Percentiles rank a stretch among this genome's conserved stretches.
Conservation (phyloP, 2,113 vertebrate species). For the Lepidothrix coronata region DNA sequence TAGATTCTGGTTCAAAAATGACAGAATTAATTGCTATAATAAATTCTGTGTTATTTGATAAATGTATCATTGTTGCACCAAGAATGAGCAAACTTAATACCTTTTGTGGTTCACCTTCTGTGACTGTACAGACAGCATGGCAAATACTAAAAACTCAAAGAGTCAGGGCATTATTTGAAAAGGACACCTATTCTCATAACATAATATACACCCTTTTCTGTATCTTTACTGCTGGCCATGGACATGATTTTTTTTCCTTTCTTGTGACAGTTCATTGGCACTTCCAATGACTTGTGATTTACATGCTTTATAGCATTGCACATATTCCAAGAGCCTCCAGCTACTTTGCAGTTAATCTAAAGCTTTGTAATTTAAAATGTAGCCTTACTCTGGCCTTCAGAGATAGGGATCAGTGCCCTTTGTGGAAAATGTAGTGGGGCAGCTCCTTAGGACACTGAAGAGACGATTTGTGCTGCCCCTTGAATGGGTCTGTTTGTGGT, state of each 20-base stretch:
- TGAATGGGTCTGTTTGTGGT: not conserved
- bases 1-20: not conserved
- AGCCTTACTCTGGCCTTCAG: not conserved
- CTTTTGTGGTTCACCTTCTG: not conserved
- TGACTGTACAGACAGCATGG: not conserved
- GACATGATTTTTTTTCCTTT: not conserved
- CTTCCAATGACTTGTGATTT: not conserved
- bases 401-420: not conserved
- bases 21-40: not conserved
- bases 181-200: not conserved
- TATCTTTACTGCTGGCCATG: not conserved
- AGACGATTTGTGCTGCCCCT: not conserved
- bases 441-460: not conserved
- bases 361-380: not conserved
- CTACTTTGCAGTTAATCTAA: not conserved
- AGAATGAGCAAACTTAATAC: not conserved
- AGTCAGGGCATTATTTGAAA: not conserved
- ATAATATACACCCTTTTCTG: not conserved
- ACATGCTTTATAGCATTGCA: not conserved
- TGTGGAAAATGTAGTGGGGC: not conserved
- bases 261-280: not conserved
- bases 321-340: rapidly evolving
- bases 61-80: not conserved
- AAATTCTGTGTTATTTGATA: not conserved
- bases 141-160: not conserved